Conservation (phyloP, 1,140 invertebrate species). For the Prorops nasuta region DNA sequence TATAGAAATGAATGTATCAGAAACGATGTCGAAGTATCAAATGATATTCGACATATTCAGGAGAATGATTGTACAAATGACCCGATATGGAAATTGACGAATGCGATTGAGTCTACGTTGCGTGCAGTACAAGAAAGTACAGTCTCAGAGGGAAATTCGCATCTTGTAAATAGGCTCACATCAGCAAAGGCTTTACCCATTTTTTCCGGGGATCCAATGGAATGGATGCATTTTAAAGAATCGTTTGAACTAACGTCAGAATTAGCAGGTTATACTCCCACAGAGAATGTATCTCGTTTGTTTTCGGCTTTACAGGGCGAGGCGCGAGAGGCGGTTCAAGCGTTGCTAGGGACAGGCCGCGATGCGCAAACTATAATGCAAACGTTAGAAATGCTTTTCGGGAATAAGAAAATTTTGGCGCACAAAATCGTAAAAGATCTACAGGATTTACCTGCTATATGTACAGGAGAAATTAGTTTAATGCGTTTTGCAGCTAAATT, state of each 20-base stretch:
- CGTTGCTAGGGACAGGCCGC: not conserved
- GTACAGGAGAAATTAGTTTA: not conserved
- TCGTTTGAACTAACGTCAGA: not conserved
- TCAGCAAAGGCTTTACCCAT: too few species aligned
- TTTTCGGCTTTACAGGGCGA: not conserved
- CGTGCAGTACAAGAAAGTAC: not conserved
- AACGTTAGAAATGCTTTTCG: constrained; percentile 1
- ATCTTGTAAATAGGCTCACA: too few species aligned
- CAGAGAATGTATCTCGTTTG: not conserved
- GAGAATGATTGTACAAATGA: too few species aligned
- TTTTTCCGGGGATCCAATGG: not conserved
- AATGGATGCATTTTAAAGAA: constrained; percentile 1
- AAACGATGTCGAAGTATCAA: too few species aligned
- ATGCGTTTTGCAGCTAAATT: not conserved
- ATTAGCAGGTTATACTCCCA: not conserved
- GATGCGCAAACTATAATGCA: not conserved
- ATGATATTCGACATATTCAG: too few species aligned
- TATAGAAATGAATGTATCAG: too few species aligned
- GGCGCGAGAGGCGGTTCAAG: not conserved
- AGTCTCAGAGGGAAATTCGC: not conserved
- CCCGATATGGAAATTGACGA: not conserved
- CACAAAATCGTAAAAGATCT: constrained; percentile 3
- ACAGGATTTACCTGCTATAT: not conserved
- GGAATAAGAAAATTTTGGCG: not conserved
- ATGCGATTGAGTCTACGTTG: not conserved